Percentiles rank a stretch among this genome's conserved stretches.
These are phyloP conservation scores for Oreochromis spilurus DNA, from an alignment of 2,113 vertebrate genomes.

Conservation along the genomic window DNA sequence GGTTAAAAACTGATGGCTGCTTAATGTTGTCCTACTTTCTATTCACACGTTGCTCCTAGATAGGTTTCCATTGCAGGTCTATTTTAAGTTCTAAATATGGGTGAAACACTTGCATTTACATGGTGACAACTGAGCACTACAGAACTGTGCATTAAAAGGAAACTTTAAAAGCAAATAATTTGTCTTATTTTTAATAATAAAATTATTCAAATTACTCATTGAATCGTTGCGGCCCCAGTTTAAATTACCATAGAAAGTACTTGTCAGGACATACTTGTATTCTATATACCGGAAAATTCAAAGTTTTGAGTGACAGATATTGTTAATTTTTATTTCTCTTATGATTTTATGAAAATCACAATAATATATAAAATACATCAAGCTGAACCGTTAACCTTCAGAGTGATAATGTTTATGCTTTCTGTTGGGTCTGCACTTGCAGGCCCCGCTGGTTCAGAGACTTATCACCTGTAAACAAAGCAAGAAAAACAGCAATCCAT, in stretches of 20 bases:
- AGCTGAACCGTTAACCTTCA: fast-evolving
- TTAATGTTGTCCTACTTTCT: not conserved
- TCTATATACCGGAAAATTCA: not conserved
- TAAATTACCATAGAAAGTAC: not conserved
- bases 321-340: fast-evolving
- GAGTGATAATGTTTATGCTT: not conserved
- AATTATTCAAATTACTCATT: not conserved
- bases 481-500: not conserved
- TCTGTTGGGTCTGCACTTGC: fast-evolving
- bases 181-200: not conserved
- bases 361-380: not conserved
- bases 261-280: not conserved
- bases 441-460: not conserved
- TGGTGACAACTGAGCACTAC: not conserved
- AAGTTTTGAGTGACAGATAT: not conserved
- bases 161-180: fast-evolving
- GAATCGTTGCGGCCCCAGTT: fast-evolving
- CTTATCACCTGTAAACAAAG: fast-evolving
- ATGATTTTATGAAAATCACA: not conserved
- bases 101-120: fast-evolving
- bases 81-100: not conserved
- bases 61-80: not conserved
- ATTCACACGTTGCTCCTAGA: fast-evolving
- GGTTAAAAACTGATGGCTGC: not conserved
- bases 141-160: not conserved